phyloP scores from a whole-genome alignment of 1,140 invertebrate genomes.

The Aphelenchoides besseyi region DNA sequence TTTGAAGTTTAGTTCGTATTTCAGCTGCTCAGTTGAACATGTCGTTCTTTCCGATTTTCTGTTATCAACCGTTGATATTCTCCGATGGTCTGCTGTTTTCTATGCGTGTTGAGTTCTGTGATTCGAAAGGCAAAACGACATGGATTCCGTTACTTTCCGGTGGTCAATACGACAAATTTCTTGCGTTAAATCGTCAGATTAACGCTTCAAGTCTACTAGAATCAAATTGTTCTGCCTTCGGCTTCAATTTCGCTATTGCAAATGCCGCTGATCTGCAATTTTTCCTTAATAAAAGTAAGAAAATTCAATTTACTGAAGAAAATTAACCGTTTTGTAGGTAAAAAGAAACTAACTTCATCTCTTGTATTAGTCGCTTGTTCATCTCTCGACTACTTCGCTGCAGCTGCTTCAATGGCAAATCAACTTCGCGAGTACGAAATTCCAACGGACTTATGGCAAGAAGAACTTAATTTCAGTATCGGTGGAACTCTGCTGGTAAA shows the following conservation, averaged over 20 bases:
- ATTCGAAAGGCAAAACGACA: background rate
- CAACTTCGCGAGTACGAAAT: background rate
- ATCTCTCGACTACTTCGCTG: constrained; percentile 1
- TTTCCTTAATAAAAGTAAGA: background rate
- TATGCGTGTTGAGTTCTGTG: background rate
- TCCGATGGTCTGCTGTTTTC: constrained; percentile 10
- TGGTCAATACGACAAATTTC: background rate
- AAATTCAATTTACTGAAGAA: background rate
- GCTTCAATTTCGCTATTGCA: constrained; percentile 15
- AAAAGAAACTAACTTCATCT: no score
- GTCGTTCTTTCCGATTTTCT: constrained; percentile 1
- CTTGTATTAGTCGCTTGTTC: background rate
- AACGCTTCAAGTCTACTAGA: constrained; percentile 1
- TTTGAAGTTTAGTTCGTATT: background rate
- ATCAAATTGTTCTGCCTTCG: background rate
- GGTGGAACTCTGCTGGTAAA: background rate
- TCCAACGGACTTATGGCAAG: background rate
- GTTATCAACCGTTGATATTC: constrained; percentile 11
- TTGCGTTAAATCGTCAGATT: background rate
- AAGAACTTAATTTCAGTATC: background rate
- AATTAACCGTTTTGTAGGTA: no score
- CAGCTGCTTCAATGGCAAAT: background rate
- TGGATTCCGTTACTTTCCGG: background rate
- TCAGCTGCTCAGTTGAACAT: background rate
- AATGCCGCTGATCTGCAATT: background rate